Evolutionary conservation across 2,888 invertebrate genomes (phyloP).

Genomic region (Platycheirus albimanus): DNA sequence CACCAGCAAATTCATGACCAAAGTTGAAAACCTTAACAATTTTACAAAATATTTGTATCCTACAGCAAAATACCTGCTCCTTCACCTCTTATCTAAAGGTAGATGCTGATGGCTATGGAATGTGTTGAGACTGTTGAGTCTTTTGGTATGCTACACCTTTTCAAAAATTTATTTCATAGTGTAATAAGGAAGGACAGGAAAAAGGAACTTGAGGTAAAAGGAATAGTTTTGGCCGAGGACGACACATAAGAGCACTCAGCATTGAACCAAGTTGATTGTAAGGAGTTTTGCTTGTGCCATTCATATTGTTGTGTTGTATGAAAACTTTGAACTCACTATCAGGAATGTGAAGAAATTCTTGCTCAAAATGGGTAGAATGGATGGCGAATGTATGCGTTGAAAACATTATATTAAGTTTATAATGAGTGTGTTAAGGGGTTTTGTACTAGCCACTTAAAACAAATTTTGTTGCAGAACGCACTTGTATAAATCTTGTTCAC

Average conservation of each 20-base stretch:
- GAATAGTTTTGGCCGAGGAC: conserved; percentile 24
- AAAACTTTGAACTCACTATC: conserved; percentile 14
- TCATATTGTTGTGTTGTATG: neutral
- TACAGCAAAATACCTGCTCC: conserved; percentile 41
- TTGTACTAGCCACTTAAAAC: too few relatives aligned
- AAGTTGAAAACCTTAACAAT: conserved; percentile 36
- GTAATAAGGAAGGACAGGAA: neutral
- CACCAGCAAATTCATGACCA: conserved; percentile 21
- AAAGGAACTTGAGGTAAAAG: too few relatives aligned
- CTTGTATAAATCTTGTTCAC: too few relatives aligned
- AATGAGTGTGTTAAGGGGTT: neutral
- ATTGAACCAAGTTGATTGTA: conserved; percentile 2
- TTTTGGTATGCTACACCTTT: conserved; percentile 31
- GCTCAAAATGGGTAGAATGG: conserved; percentile 10
- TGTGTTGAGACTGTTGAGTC: conserved; percentile 29
- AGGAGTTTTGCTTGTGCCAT: neutral
- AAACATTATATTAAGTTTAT: conserved; percentile 5
- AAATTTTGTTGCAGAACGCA: too few relatives aligned
- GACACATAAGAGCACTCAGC: conserved; percentile 9
- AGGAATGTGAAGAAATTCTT: conserved; percentile 10
- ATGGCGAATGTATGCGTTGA: conserved; percentile 14
- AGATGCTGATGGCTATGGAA: conserved; percentile 27
- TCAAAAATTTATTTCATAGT: neutral
- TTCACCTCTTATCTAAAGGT: neutral
- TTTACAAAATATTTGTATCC: conserved; percentile 52